Percentiles rank a stretch among this genome's conserved stretches.
phyloP scores from a whole-genome alignment of 2,888 invertebrate species.

The Caenorhabditis parvicauda region DNA sequence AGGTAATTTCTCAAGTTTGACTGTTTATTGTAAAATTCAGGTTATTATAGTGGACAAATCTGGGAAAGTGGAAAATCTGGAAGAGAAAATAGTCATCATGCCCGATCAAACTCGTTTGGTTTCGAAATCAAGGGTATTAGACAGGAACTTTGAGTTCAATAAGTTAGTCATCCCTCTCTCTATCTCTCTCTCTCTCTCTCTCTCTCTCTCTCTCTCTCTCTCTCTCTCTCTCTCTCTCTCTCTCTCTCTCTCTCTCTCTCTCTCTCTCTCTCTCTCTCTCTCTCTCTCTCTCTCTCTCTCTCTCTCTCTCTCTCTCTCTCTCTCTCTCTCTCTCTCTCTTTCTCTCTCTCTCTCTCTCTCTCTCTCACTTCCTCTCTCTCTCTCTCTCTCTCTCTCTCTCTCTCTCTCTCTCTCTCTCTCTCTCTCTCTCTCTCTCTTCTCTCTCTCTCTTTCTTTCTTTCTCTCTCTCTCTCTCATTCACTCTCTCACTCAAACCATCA shows the following conservation, averaged over 20 bases:
- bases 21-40: too few species aligned
- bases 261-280: conserved; percentile 6
- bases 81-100: too few species aligned
- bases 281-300: conserved; percentile 1
- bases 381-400: conserved; percentile 2
- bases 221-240: conserved; percentile 9
- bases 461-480: conserved; percentile 2
- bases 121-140: too few species aligned
- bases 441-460: conserved; percentile 1
- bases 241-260: conserved; percentile 2
- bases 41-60: too few species aligned
- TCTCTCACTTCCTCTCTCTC: background rate
- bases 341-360: background rate
- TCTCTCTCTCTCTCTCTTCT: conserved; percentile 5
- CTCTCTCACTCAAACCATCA: conserved; percentile 9
- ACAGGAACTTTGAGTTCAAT: too few species aligned
- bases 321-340: background rate
- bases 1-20: too few species aligned
- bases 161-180: too few species aligned
- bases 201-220: conserved; percentile 5
- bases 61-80: too few species aligned
- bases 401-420: background rate
- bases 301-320: too few species aligned
- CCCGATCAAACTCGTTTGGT: too few species aligned
- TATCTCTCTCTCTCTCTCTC: conserved; percentile 12